These are phyloP conservation scores for Nothocercus nigrocapillus DNA, from an alignment of 2,113 vertebrate genomes.

Conservation along the genomic window DNA sequence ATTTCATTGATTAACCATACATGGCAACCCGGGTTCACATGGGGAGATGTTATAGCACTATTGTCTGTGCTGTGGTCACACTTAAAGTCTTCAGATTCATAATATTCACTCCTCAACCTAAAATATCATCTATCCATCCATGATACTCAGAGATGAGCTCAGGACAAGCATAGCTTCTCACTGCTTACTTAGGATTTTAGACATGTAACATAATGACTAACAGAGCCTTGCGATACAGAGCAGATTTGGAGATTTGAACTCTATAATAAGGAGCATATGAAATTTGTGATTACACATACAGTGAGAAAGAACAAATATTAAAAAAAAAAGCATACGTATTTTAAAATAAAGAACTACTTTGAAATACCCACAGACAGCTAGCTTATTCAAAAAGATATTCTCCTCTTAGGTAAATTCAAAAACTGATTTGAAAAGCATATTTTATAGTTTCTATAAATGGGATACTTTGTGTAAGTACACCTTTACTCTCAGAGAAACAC, in stretches of 20 bases:
- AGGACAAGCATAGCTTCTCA: background rate
- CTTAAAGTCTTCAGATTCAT: background rate
- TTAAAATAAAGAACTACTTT: background rate
- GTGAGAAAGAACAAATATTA: background rate
- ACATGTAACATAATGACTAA: background rate
- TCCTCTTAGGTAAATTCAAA: background rate
- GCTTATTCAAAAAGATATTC: background rate
- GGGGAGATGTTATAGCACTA: background rate
- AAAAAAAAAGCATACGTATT: background rate
- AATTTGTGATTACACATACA: background rate
- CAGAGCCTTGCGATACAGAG: background rate
- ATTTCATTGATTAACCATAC: background rate
- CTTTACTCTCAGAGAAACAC: background rate
- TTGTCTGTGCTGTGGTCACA: background rate
- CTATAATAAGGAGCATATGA: background rate
- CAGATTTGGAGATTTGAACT: background rate
- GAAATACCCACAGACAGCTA: background rate
- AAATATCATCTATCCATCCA: background rate
- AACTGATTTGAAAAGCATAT: background rate
- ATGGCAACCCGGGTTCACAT: background rate
- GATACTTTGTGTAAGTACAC: background rate
- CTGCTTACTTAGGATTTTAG: background rate
- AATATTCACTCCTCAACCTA: background rate
- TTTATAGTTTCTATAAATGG: background rate
- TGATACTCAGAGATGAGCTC: background rate